Percentiles rank a stretch among this genome's conserved stretches.
These are phyloP conservation scores for Cryptoleucopteryx plumbea DNA, from an alignment of 2,113 vertebrate species.

Conservation along the genomic window DNA sequence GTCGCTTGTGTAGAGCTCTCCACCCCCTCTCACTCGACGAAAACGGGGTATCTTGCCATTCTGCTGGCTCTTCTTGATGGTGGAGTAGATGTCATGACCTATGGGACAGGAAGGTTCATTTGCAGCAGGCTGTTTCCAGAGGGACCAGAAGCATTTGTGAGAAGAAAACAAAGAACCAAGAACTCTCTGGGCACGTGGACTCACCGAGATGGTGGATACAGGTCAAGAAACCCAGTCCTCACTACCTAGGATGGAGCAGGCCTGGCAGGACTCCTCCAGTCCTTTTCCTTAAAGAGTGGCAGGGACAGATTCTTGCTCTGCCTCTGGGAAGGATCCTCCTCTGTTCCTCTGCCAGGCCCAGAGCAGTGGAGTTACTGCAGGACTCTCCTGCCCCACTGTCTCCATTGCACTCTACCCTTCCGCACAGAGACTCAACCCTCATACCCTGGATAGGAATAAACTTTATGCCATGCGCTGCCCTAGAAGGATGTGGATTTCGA, in stretches of 20 bases:
- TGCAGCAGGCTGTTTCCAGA: accelerated
- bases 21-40: slow-evolving; percentile 65
- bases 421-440: not conserved
- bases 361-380: not conserved
- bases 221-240: not conserved
- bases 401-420: not conserved
- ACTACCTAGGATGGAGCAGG: not conserved
- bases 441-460: accelerated
- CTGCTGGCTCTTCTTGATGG: slow-evolving; percentile 73
- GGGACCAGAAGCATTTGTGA: not conserved
- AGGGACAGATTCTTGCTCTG: not conserved
- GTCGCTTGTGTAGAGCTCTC: slow-evolving; percentile 71
- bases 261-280: not conserved
- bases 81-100: slow-evolving; percentile 75
- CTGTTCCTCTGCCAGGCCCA: not conserved
- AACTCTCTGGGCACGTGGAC: accelerated
- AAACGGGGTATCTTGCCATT: slow-evolving; percentile 73
- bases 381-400: accelerated
- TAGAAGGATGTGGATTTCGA: accelerated
- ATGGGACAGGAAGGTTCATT: not conserved
- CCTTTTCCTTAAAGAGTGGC: not conserved
- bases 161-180: not conserved
- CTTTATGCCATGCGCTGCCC: not conserved
- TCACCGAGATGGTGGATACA: not conserved
- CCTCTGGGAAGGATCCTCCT: not conserved